These are phyloP conservation scores for Stichodactyla mertensii DNA, from an alignment of 64 coral and sea anemone species.

Conservation along the genomic window DNA sequence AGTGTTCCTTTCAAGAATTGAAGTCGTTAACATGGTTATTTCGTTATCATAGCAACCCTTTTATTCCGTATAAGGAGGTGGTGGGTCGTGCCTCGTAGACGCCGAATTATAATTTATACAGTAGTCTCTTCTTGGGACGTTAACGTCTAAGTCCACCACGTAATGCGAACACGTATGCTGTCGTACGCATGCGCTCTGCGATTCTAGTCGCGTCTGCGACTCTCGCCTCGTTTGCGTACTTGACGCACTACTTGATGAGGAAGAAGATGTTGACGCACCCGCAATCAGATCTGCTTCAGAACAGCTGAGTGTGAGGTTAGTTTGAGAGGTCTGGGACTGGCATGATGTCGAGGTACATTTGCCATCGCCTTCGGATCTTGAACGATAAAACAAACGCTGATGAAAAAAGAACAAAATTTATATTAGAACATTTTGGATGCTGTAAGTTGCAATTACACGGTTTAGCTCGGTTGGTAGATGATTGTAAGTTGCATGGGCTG, in stretches of 20 bases:
- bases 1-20: not conserved
- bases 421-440: not conserved
- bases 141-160: conserved; percentile 67
- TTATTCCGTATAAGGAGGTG: conserved; percentile 74
- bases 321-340: conserved; percentile 88
- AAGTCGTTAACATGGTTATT: not conserved
- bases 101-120: conserved; percentile 66
- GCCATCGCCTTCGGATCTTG: conserved; percentile 81
- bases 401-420: not conserved
- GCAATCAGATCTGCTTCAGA: conserved; percentile 19
- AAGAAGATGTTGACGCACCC: not conserved
- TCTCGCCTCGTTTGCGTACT: conserved; percentile 25
- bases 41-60: not conserved
- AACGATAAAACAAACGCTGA: conserved; percentile 23
- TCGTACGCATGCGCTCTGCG: conserved; percentile 40
- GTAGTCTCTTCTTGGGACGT: conserved; percentile 64
- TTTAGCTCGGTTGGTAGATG: too few relatives aligned
- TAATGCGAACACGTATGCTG: conserved; percentile 65
- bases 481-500: too few relatives aligned
- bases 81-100: conserved; percentile 65
- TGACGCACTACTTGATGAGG: not conserved
- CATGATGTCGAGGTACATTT: conserved; percentile 64
- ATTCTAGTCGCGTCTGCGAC: conserved; percentile 33
- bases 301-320: conserved; percentile 45
- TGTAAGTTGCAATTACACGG: too few relatives aligned